phyloP scores from a whole-genome alignment of 2,888 invertebrate species.

The Melinaea marsaeus region DNA sequence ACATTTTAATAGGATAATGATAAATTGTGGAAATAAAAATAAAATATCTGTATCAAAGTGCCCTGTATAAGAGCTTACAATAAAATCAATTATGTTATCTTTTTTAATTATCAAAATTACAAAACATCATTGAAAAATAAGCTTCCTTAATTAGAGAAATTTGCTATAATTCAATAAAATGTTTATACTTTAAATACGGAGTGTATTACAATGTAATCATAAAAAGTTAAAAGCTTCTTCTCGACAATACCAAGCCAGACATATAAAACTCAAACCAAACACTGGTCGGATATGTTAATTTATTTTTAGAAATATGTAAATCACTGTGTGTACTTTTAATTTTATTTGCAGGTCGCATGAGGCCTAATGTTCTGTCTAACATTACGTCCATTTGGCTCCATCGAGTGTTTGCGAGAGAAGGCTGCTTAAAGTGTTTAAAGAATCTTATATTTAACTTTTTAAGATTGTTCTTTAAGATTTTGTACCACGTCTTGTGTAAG shows the following conservation, averaged over 20 bases:
- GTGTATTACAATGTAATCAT: too few relatives aligned
- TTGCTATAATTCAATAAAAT: too few relatives aligned
- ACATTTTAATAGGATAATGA: too few relatives aligned
- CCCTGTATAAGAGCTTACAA: too few relatives aligned
- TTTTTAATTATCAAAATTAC: too few relatives aligned
- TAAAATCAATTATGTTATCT: too few relatives aligned
- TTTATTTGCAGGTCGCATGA: slow-evolving; percentile 17
- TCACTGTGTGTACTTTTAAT: slow-evolving; percentile 8
- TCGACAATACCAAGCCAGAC: neutral
- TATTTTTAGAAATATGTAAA: slow-evolving; percentile 17
- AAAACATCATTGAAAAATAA: too few relatives aligned
- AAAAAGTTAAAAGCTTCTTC: too few relatives aligned
- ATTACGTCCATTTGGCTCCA: slow-evolving; percentile 26
- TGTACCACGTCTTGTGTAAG: slow-evolving; percentile 16
- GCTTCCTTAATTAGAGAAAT: too few relatives aligned
- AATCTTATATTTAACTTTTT: slow-evolving; percentile 31
- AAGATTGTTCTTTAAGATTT: slow-evolving; percentile 29
- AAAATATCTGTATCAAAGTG: too few relatives aligned
- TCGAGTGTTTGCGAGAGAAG: slow-evolving; percentile 33
- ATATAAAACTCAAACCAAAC: slow-evolving; percentile 1
- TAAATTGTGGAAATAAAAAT: too few relatives aligned
- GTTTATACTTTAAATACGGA: too few relatives aligned
- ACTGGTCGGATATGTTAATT: neutral
- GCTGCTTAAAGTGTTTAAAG: slow-evolving; percentile 29
- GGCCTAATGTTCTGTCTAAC: slow-evolving; percentile 23